A percentile compares a stretch with the other conserved stretches of the same genome.
phyloP scores from a whole-genome alignment of 2,797 vertebrate species.

The Micromesistius poutassou region DNA sequence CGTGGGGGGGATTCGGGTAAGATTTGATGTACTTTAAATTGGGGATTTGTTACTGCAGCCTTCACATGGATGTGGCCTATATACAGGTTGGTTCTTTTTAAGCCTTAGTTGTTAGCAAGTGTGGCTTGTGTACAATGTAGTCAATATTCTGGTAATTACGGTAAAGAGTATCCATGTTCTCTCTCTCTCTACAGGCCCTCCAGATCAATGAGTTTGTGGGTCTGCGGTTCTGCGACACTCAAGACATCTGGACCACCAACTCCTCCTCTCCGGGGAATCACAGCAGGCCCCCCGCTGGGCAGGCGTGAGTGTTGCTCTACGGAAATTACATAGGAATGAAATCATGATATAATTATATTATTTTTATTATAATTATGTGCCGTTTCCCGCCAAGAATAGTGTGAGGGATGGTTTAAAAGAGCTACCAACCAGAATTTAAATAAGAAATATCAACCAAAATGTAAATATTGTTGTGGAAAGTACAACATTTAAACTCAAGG shows the following conservation, averaged over 20 bases:
- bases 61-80: no score
- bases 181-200: constrained; percentile 75
- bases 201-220: constrained; percentile 84
- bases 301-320: constrained; percentile 57
- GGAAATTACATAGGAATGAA: neutral
- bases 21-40: no score
- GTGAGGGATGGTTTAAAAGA: neutral
- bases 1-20: no score
- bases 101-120: no score
- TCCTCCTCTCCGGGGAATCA: constrained; percentile 35
- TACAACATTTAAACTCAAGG: no score
- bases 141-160: no score
- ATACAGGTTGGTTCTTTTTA: neutral
- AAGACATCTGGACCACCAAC: constrained; percentile 16
- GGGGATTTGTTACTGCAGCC: no score
- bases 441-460: neutral
- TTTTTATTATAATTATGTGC: neutral
- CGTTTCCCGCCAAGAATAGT: neutral
- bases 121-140: no score
- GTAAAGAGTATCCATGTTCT: neutral
- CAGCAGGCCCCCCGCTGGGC: constrained; percentile 32
- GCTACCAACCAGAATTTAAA: neutral
- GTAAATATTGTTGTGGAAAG: neutral
- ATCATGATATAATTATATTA: neutral
- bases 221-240: constrained; percentile 69